phyloP scores from a whole-genome alignment of 2,113 vertebrate species.

The Taxidea taxus region DNA sequence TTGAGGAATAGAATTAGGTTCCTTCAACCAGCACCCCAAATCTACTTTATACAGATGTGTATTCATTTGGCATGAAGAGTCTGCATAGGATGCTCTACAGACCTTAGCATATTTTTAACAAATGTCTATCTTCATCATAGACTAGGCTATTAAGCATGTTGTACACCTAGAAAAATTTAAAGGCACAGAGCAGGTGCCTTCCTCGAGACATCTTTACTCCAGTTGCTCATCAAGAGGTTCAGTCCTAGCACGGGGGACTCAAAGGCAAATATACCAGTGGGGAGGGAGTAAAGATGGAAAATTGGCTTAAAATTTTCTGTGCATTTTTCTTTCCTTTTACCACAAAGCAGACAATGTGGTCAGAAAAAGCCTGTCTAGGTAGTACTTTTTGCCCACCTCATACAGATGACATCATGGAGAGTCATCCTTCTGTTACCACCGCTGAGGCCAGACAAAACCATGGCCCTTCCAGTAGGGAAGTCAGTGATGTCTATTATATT shows the following conservation, averaged over 20 bases:
- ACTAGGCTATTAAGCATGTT: too few species aligned
- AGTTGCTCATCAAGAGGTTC: background rate
- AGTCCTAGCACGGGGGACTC: background rate
- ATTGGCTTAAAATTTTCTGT: background rate
- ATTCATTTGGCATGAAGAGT: background rate
- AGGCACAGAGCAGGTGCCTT: background rate
- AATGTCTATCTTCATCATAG: background rate
- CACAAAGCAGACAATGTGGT: background rate
- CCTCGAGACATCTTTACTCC: background rate
- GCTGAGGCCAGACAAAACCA: slow-evolving; percentile 68
- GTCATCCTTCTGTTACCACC: background rate
- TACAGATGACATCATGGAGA: accelerated
- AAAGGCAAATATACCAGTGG: background rate
- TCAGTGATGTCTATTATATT: slow-evolving; percentile 83
- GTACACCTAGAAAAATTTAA: background rate
- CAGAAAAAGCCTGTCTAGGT: accelerated
- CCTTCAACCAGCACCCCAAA: background rate
- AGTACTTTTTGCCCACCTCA: background rate
- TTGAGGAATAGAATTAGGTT: background rate
- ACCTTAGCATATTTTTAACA: background rate
- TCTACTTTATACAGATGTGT: background rate
- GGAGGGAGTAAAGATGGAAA: background rate
- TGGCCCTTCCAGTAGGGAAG: slow-evolving; percentile 61
- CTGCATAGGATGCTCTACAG: background rate
- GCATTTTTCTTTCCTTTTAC: background rate